A percentile compares a stretch with the other conserved stretches of the same genome.
These are phyloP conservation scores for Drosophila bunnanda DNA, from an alignment of 2,888 invertebrate species.

Conservation along the genomic window DNA sequence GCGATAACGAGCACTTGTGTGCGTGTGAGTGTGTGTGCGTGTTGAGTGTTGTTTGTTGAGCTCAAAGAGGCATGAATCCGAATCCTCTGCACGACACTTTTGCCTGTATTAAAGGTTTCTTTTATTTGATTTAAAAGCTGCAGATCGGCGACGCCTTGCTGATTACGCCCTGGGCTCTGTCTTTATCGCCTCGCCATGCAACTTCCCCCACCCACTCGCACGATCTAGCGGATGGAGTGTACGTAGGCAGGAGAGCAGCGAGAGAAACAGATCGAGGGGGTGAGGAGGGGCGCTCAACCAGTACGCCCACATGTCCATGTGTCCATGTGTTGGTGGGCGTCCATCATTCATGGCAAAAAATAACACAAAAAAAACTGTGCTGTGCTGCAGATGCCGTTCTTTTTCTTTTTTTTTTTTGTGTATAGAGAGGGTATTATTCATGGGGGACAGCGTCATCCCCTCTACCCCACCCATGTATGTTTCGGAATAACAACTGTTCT, in stretches of 20 bases:
- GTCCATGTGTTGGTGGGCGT: conserved; percentile 41
- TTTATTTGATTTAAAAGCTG: conserved; percentile 12
- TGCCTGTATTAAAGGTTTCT: conserved; percentile 3
- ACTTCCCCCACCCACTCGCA: conserved; percentile 28
- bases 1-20: conserved; percentile 24
- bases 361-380: conserved; percentile 5
- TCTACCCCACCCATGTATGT: not conserved
- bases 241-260: conserved; percentile 24
- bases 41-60: conserved; percentile 42
- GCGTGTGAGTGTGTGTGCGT: conserved; percentile 32
- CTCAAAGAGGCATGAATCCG: conserved; percentile 35
- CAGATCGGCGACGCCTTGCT: conserved; percentile 20
- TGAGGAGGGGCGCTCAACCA: conserved; percentile 14
- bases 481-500: conserved; percentile 5
- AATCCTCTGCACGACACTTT: conserved; percentile 23
- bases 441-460: conserved; percentile 6
- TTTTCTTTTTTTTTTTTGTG: too few relatives aligned
- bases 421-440: conserved; percentile 7
- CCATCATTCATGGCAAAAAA: conserved; percentile 18
- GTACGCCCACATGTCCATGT: conserved; percentile 40
- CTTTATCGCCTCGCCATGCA: conserved; percentile 16
- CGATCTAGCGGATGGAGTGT: conserved; percentile 16
- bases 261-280: not conserved
- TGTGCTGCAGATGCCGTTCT: conserved; percentile 32
- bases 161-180: conserved; percentile 20